Evolutionary conservation across 2,797 vertebrate genomes (phyloP).

Genomic region (Discoglossus pictus): DNA sequence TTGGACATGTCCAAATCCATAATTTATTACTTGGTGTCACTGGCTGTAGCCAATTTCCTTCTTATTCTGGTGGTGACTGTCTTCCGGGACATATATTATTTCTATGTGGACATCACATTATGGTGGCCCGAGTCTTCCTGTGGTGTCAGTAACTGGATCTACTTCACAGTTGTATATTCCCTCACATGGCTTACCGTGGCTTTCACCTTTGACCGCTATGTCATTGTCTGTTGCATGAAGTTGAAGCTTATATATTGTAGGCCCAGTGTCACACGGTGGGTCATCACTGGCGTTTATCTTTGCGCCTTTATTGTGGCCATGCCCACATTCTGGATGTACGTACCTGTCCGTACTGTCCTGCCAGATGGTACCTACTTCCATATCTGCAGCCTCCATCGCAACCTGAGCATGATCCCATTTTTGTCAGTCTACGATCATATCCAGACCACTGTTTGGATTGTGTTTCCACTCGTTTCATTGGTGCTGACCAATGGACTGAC

Average conservation of each 20-base stretch:
- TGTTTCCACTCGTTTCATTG: constrained; percentile 32
- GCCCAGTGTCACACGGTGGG: constrained; percentile 4
- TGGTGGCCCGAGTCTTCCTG: constrained; percentile 40
- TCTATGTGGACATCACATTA: constrained; percentile 38
- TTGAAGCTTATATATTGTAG: constrained; percentile 44
- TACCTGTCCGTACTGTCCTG: constrained; percentile 23
- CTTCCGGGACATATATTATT: constrained; percentile 49
- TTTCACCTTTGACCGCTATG: constrained; percentile 44
- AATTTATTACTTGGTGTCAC: constrained; percentile 39
- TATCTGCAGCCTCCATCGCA: constrained; percentile 37
- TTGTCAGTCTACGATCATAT: constrained; percentile 44
- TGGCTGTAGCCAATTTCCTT: constrained; percentile 37
- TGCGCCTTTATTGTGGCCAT: constrained; percentile 39
- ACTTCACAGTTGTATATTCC: constrained; percentile 43
- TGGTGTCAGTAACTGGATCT: constrained; percentile 45
- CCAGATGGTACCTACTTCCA: constrained; percentile 37
- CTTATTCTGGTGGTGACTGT: constrained; percentile 46
- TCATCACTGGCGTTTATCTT: constrained; percentile 35
- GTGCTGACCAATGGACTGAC: constrained; percentile 42
- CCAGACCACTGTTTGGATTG: constrained; percentile 44
- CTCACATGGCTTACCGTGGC: constrained; percentile 46
- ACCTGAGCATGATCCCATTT: constrained; percentile 43
- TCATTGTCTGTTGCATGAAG: constrained; percentile 42
- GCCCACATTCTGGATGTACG: constrained; percentile 48
- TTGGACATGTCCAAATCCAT: constrained; percentile 50